Evolutionary conservation across 2,888 invertebrate genomes (phyloP), one percentile per base, ranked within the genome.

Genomic region (Parnassius apollo): DNA sequence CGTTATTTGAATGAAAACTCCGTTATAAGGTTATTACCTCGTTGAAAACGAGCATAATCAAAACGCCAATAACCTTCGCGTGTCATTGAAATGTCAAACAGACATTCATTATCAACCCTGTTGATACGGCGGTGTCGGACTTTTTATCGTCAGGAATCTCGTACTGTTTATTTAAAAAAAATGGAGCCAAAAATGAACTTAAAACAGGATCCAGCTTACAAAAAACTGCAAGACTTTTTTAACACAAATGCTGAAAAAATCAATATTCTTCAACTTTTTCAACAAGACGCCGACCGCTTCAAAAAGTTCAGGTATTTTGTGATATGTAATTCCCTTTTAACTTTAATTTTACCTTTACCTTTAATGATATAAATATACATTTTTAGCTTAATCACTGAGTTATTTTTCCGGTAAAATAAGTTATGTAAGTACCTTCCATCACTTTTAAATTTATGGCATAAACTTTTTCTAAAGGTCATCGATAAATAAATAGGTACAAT

Each of bases 261-360:
- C 52, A 95, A 96, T 75, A 97, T 99, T 76, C 93, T 94, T 68
- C 93, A 97, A 68, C 88, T 98, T 73, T 99, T 99, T 81, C 93
- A 94, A 69, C 91, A 94, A 72, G 97, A 99, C 85, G 88, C 95
- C 0, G 90, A 94, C 44, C 94, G 99, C 65, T 99, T 99, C 80
- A 92, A 96, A 58, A 97, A 97, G 85, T 98, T 95, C 92, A 98
- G 97, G 98, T 98, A 91, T 66, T 59, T 50, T 35, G 9, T 35
- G 13, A 49, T 13, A 18, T 18, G 18, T 18, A 7, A 7, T 35
- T 35, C 4, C 35, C 35, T 35, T 35, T 35, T 35, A 35, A 35
- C 35, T 35, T 35, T 7, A 35, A 7, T 35, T 35, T 35, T 35
- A 35, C 35, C 7, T 35, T 35, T 35, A 35, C 35, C 35, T 35